These are phyloP conservation scores for Clarias macrocephalus DNA, from an alignment of 2,113 vertebrate genomes.

Conservation along the genomic window DNA sequence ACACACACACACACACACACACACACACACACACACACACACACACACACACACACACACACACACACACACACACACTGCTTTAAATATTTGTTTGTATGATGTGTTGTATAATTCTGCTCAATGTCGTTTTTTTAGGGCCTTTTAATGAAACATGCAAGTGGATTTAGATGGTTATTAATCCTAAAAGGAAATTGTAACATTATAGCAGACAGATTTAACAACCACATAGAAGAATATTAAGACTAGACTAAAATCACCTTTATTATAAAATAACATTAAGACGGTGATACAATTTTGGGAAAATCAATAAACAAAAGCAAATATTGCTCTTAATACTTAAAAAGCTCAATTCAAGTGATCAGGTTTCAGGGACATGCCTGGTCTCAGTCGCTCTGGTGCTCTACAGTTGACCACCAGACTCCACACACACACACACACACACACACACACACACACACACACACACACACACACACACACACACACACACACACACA, in stretches of 20 bases:
- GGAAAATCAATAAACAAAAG: neutral
- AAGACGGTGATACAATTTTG: no score
- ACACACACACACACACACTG: no score
- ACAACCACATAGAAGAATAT: no score
- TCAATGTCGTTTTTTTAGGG: neutral
- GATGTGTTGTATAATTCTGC: neutral
- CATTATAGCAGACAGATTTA: no score
- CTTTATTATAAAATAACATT: no score
- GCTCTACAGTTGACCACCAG: neutral
- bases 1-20: no score
- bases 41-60: no score
- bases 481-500: neutral
- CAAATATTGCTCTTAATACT: neutral
- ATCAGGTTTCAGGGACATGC: neutral
- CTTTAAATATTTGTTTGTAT: neutral
- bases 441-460: neutral
- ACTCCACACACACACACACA: neutral
- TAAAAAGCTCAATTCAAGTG: neutral
- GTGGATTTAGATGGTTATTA: neutral
- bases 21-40: no score
- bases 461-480: no score
- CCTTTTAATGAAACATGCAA: neutral
- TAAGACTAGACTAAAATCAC: no score
- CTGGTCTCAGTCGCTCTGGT: neutral
- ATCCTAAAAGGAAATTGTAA: no score